Evolutionary conservation across 1,140 invertebrate species (phyloP).

Genomic region (Hylyphantes graminicola): DNA sequence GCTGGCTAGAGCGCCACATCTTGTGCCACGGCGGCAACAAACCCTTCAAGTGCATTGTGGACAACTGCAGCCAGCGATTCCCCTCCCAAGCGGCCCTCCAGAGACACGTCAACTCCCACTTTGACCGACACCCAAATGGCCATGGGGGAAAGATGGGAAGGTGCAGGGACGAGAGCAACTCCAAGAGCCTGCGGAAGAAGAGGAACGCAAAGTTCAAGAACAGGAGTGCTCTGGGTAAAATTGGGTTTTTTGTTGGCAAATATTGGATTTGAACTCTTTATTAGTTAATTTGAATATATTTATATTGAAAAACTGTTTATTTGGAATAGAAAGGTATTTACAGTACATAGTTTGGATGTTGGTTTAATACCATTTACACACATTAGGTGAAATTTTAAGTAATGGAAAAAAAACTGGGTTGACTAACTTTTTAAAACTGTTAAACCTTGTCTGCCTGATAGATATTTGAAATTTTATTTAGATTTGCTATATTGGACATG

Average conservation of each 20-base stretch:
- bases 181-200: constrained; percentile 49
- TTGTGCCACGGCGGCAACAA: constrained; percentile 85
- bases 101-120: constrained; percentile 94
- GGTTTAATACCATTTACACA: no score
- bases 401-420: no score
- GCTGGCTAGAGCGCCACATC: constrained; percentile 94
- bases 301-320: background rate
- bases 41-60: constrained; percentile 94
- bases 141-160: constrained; percentile 20
- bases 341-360: no score
- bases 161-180: constrained; percentile 35
- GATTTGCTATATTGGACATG: no score
- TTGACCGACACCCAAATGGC: constrained; percentile 72
- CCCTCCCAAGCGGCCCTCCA: constrained; percentile 89
- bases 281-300: background rate
- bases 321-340: no score
- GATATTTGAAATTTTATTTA: no score
- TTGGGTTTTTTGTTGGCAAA: constrained; percentile 1
- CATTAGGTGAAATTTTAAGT: no score
- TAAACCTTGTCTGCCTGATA: no score
- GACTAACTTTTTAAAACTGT: no score
- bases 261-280: background rate
- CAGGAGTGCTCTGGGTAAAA: constrained; percentile 31
- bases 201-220: constrained; percentile 55
- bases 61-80: constrained; percentile 90